Conservation (phyloP, 2,888 invertebrate genomes). For the Seira musarum region DNA sequence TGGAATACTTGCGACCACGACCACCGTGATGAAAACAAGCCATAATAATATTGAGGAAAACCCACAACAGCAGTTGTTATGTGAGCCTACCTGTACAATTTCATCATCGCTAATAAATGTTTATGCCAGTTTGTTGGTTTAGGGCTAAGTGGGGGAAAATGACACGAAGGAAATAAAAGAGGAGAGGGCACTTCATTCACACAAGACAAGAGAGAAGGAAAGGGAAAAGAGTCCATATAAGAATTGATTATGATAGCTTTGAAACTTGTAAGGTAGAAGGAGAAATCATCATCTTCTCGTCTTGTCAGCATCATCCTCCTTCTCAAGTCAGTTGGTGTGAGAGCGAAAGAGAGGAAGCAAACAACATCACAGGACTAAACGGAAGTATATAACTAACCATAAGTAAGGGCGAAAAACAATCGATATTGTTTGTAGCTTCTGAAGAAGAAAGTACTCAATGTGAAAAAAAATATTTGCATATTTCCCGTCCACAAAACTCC, state of each 20-base stretch:
- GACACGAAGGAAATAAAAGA: neutral
- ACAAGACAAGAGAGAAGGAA: neutral
- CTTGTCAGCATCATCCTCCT: neutral
- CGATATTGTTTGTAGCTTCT: conserved; percentile 9
- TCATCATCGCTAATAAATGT: neutral
- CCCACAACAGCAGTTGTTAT: too few relatives aligned
- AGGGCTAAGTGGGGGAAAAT: neutral
- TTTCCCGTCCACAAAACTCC: neutral
- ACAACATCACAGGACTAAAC: neutral
- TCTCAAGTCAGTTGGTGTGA: neutral
- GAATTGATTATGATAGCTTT: neutral
- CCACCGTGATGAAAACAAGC: too few relatives aligned
- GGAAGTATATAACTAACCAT: too few relatives aligned
- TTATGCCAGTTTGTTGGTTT: conserved; percentile 2
- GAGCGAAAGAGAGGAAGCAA: conserved; percentile 1
- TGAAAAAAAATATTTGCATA: conserved; percentile 9
- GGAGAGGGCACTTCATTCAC: conserved; percentile 4
- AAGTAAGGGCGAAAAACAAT: neutral
- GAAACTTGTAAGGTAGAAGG: neutral
- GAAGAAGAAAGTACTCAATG: neutral
- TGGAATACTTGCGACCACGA: too few relatives aligned
- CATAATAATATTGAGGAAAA: too few relatives aligned
- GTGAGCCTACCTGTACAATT: too few relatives aligned
- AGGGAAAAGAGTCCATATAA: neutral
- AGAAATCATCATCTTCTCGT: conserved; percentile 1